phyloP scores from a whole-genome alignment of 2,888 invertebrate genomes.

The Apamea monoglypha region DNA sequence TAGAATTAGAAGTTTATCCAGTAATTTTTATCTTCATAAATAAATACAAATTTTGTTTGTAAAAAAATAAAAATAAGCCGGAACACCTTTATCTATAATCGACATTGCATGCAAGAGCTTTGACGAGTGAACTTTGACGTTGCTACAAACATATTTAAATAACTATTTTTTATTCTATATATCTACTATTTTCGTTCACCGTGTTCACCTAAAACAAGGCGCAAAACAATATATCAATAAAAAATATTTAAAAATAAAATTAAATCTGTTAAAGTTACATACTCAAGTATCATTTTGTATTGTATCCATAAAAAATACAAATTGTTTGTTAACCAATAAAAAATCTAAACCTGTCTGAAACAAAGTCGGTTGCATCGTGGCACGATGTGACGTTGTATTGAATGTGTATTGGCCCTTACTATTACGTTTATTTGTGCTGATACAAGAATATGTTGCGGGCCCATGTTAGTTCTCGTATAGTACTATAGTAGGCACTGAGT shows the following conservation, averaged over 20 bases:
- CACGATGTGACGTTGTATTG: neutral
- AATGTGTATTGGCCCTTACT: neutral
- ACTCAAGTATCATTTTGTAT: neutral
- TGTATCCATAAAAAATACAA: neutral
- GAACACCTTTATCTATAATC: neutral
- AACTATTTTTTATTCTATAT: neutral
- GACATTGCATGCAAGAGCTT: neutral
- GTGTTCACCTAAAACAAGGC: neutral
- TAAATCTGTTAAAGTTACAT: neutral
- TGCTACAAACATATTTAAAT: neutral
- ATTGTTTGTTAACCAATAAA: neutral
- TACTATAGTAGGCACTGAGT: neutral
- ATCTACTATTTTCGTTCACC: neutral
- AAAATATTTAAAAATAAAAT: neutral
- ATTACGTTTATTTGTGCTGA: neutral
- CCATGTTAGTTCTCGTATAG: no score
- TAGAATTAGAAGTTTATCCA: neutral
- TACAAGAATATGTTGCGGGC: neutral
- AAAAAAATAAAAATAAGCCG: neutral
- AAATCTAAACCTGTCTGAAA: neutral
- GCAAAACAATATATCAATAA: neutral
- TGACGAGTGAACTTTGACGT: neutral
- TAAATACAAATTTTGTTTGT: no score
- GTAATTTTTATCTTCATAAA: neutral
- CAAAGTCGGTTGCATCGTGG: neutral